Evolutionary conservation across 2,888 invertebrate genomes (phyloP).

Genomic region (Meloe dianella): DNA sequence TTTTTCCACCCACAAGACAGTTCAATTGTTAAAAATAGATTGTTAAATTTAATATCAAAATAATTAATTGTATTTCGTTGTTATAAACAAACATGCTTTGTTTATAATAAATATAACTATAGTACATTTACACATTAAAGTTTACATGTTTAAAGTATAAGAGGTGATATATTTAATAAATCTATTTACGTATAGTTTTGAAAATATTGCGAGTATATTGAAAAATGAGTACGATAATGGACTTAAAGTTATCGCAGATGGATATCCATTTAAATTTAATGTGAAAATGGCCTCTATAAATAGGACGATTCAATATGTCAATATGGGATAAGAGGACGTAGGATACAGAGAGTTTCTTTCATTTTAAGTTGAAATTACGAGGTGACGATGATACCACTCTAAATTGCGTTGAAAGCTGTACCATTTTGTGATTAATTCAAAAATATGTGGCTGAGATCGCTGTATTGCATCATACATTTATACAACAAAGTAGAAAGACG

Average conservation of each 20-base stretch:
- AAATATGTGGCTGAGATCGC: background rate
- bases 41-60: constrained; percentile 1
- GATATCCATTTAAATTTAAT: constrained; percentile 34
- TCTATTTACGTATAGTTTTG: constrained; percentile 47
- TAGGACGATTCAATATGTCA: constrained; percentile 37
- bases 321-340: constrained; percentile 17
- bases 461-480: background rate
- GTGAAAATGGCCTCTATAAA: constrained; percentile 42
- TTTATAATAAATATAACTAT: constrained; percentile 4
- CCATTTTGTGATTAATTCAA: constrained; percentile 11
- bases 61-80: background rate
- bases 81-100: background rate
- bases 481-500: background rate
- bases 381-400: constrained; percentile 49
- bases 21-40: background rate
- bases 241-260: constrained; percentile 36
- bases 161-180: constrained; percentile 46
- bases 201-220: constrained; percentile 49
- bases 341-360: constrained; percentile 32
- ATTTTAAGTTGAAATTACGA: constrained; percentile 41
- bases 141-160: constrained; percentile 41
- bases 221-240: constrained; percentile 46
- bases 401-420: constrained; percentile 40
- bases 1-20: background rate
- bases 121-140: constrained; percentile 27